Evolutionary conservation across 2,888 invertebrate genomes (phyloP), one percentile per base, ranked within the genome.

Genomic region (Lobophora halterata): DNA sequence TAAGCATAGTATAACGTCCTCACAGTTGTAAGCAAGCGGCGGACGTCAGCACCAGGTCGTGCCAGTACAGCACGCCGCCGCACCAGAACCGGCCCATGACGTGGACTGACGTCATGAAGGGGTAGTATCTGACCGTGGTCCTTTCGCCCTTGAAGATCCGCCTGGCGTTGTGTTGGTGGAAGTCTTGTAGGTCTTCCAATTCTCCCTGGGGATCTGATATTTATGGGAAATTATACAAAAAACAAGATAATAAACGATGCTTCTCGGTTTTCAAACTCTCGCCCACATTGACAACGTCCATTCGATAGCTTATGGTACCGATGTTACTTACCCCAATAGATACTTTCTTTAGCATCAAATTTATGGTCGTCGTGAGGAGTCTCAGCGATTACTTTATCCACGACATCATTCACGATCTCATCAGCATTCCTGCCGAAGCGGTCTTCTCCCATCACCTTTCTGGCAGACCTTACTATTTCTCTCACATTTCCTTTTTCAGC

Each of bases 81-180:
- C 86, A 86, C 85, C 85, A 86, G 52, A 86, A 86, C 12, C 78
- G 52, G 0, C 80, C 80, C 77, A 82, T 75, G 1, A 86, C 61
- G 27, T 85, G 83, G 1, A 86, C 52, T 0, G 86, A 81, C 0
- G 61, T 80, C 79, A 87, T 79, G 49, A 85, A 87, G 0, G 85
- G 82, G 33, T 79, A 86, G 45, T 74, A 57, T 24, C 66, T 60
- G 36, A 86, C 60, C 0, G 63, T 71, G 1, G 83, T 80, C 1
- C 81, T 55, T 44, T 80, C 76, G 0, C 86, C 86, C 16, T 58
- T 69, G 53, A 50, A 87, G 20, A 87, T 64, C 0, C 86, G 68
- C 1, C 86, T 54, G 0, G 72, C 79, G 10, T 68, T 64, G 9
- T 66, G 71, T 5, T 61, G 55, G 46, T 77, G 79, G 49, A 67